These are phyloP conservation scores for Callyntrura sp. DNA, from an alignment of 2,888 invertebrate genomes.

Conservation along the genomic window DNA sequence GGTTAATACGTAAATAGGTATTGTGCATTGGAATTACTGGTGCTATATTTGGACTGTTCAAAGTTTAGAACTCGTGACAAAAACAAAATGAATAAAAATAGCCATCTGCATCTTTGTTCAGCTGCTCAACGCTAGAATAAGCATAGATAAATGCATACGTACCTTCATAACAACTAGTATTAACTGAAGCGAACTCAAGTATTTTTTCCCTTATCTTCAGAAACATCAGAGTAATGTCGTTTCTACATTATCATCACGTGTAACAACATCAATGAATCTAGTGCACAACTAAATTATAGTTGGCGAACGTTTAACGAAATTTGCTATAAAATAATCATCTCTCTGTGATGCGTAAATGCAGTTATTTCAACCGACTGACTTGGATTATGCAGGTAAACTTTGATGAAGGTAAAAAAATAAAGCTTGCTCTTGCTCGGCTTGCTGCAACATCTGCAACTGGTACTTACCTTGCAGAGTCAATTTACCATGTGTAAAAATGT, in stretches of 20 bases:
- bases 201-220: constrained; percentile 17
- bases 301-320: constrained; percentile 8
- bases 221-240: neutral
- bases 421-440: no score
- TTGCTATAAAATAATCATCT: constrained; percentile 21
- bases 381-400: neutral
- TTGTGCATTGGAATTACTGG: neutral
- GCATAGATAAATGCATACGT: neutral
- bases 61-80: constrained; percentile 28
- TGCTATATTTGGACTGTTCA: neutral
- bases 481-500: neutral
- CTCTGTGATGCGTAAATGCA: constrained; percentile 40
- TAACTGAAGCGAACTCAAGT: no score
- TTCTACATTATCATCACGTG: constrained; percentile 10
- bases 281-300: neutral
- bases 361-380: constrained; percentile 3
- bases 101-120: constrained; percentile 35
- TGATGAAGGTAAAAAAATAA: no score
- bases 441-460: no score
- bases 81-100: neutral
- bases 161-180: no score
- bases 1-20: constrained; percentile 12
- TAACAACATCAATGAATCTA: neutral
- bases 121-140: neutral
- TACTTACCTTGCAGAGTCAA: no score